A percentile compares a stretch with the other conserved stretches of the same genome.
These are phyloP conservation scores for Drosophila lacicola DNA, from an alignment of 2,888 invertebrate species.

Conservation along the genomic window DNA sequence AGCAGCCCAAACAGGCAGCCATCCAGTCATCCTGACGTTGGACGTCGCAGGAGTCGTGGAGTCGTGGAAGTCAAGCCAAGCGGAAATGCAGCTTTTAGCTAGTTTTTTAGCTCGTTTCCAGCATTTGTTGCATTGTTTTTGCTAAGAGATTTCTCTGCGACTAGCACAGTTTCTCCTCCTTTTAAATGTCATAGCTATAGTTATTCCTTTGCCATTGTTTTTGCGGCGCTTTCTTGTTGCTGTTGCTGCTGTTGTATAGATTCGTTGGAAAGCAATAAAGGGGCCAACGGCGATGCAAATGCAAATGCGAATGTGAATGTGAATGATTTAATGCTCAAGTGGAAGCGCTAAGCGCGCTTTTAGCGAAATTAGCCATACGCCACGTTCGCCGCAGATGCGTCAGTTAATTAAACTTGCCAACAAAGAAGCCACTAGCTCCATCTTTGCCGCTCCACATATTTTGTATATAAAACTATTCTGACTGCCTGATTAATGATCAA, in stretches of 20 bases:
- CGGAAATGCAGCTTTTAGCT: conserved; percentile 80
- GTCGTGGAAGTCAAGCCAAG: conserved; percentile 73
- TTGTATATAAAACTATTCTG: no score
- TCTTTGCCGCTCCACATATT: background rate
- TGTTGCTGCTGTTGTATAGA: conserved; percentile 50
- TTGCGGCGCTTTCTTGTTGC: conserved; percentile 9
- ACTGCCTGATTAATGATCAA: no score
- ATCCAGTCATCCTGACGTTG: conserved; percentile 27
- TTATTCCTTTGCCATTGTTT: conserved; percentile 25
- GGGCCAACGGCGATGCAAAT: conserved; percentile 26
- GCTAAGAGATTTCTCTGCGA: conserved; percentile 64
- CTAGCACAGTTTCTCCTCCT: conserved; percentile 71
- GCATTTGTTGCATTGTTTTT: conserved; percentile 48
- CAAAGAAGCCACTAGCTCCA: conserved; percentile 11
- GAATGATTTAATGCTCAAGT: conserved; percentile 63
- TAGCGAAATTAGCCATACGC: conserved; percentile 76
- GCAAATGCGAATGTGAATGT: conserved; percentile 62
- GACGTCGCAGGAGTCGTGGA: conserved; percentile 26
- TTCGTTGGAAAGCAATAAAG: conserved; percentile 70
- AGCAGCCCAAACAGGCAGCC: conserved; percentile 29
- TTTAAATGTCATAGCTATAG: conserved; percentile 51
- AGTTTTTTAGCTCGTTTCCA: conserved; percentile 63
- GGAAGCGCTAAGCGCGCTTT: conserved; percentile 58
- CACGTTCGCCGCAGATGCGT: conserved; percentile 44
- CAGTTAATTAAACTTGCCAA: conserved; percentile 44